phyloP scores from a whole-genome alignment of 2,113 vertebrate species.

The Poicephalus meyeri region DNA sequence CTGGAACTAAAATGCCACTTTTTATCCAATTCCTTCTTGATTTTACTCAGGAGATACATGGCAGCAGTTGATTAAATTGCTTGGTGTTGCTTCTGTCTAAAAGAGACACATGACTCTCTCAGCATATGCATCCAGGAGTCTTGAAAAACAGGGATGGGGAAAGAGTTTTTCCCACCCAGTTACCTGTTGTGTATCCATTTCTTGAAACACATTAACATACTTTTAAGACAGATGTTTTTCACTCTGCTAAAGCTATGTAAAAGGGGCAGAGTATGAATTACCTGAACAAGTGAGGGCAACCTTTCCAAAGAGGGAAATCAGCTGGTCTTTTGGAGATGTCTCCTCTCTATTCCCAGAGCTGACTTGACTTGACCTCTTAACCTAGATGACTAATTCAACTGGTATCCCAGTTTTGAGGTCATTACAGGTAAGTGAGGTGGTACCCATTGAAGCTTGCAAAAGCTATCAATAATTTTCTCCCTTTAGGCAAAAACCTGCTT shows the following conservation, averaged over 20 bases:
- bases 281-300: not conserved
- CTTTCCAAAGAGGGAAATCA: not conserved
- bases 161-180: not conserved
- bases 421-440: not conserved
- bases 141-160: not conserved
- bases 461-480: not conserved
- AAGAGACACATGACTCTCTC: not conserved
- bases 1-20: constrained; percentile 34
- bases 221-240: not conserved
- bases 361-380: not conserved
- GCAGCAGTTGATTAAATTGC: constrained; percentile 18
- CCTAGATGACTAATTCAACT: not conserved
- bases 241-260: not conserved
- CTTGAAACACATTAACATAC: not conserved
- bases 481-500: not conserved
- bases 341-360: not conserved
- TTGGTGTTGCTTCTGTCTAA: not conserved
- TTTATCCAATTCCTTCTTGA: constrained; percentile 30
- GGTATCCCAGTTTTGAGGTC: not conserved
- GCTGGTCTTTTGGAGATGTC: not conserved
- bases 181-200: not conserved
- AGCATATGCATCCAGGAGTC: not conserved
- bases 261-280: not conserved
- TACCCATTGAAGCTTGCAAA: not conserved
- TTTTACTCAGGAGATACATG: not conserved